These are phyloP conservation scores for Hesperophylax magnus DNA, from an alignment of 1,140 invertebrate genomes.

Conservation along the genomic window DNA sequence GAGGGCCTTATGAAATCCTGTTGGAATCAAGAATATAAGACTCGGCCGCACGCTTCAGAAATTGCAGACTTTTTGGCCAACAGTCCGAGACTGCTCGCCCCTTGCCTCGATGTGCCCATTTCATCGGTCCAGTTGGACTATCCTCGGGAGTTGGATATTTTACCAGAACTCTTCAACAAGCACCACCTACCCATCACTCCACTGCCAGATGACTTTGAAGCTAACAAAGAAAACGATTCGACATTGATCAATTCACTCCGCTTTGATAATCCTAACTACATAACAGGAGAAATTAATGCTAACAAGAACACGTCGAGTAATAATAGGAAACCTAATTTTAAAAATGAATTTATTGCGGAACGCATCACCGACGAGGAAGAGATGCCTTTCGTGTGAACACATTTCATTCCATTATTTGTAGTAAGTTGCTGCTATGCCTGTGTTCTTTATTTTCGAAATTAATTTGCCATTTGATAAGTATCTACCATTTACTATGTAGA, in stretches of 20 bases:
- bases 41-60: conserved; percentile 81
- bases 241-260: conserved; percentile 46
- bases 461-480: too few relatives aligned
- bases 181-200: conserved; percentile 22
- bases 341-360: conserved; percentile 35
- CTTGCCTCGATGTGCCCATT: conserved; percentile 84
- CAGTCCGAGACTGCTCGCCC: conserved; percentile 82
- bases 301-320: conserved; percentile 30
- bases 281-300: conserved; percentile 47
- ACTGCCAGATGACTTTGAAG: conserved; percentile 7
- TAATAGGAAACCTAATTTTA: conserved; percentile 35
- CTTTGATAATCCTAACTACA: conserved; percentile 55
- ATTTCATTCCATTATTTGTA: too few relatives aligned
- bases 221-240: conserved; percentile 40
- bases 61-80: conserved; percentile 85
- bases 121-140: conserved; percentile 76
- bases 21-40: conserved; percentile 80
- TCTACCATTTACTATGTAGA: too few relatives aligned
- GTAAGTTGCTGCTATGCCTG: too few relatives aligned
- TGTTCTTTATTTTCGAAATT: too few relatives aligned
- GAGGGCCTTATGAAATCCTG: conserved; percentile 82
- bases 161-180: conserved; percentile 43
- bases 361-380: conserved; percentile 43
- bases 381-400: conserved; percentile 44
- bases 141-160: conserved; percentile 40